Base-by-base conservation (phyloP, 2,888 invertebrate genomes). In the Trissolcus japonicus region DNA sequence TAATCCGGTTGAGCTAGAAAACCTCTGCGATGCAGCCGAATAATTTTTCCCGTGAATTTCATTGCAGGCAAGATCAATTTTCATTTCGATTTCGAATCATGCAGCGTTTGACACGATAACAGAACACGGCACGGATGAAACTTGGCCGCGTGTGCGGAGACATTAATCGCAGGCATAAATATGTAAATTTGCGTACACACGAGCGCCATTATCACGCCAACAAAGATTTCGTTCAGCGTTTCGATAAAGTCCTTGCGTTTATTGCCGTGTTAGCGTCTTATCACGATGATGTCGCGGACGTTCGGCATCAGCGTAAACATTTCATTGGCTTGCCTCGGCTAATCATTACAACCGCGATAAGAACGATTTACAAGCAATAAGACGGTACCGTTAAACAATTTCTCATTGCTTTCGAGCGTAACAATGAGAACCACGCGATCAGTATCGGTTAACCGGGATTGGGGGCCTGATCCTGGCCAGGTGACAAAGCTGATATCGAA, bases 281-380 rank as follows among this genome's bases (percentile, higher is more conserved):
- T 73, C 78, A 73, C 66, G 78, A 74, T 78, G 61, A 77, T 72
- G 67, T 73, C 69, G 73, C 53, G 57, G 25, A 55, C 73, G 73
- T 69, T 74, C 59, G 60, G 66, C 71, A 76, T 76, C 57, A 57
- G 67, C 76, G 74, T 69, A 77, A 73, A 73, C 68, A 73, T 66
- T 74, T 69, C 73, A 79, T 76, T 66, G 76, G 63, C 55, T 74
- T 55, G 79, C 61, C 56, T 66, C 62, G 73, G 69, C 66, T 71
- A 74, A 76, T 79, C 79, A 67, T 79, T 74, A 76, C 74, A 71
- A 76, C 69, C 19, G 35, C 76, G 76, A 79, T 79, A 79, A 76
- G 62, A 50, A 71, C 67, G 69, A 79, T 79, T 79, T 79, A 79
- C 74, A 76, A 74, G 61, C 71, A 66, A 79, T 76, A 69, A 66